These are phyloP conservation scores for Graphium colonna DNA, from an alignment of 2,888 invertebrate species.

Conservation along the genomic window DNA sequence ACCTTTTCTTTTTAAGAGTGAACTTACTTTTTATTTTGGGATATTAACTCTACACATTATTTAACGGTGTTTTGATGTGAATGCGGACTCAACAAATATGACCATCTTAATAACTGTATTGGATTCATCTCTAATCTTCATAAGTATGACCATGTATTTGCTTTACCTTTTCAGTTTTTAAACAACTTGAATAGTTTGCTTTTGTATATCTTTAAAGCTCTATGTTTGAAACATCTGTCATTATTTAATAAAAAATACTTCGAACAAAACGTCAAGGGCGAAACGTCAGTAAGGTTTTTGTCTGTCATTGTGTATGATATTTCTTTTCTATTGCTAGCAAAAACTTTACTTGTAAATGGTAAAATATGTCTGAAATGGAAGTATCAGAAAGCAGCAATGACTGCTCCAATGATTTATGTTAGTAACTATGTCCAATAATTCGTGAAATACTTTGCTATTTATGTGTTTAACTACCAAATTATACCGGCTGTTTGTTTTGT, in stretches of 20 bases:
- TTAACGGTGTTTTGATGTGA: no score
- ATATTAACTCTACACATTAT: no score
- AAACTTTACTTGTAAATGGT: constrained; percentile 29
- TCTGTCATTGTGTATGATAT: constrained; percentile 45
- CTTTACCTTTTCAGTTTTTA: no score
- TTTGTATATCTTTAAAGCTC: no score
- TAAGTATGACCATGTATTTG: no score
- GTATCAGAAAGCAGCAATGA: constrained; percentile 60
- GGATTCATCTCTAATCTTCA: no score
- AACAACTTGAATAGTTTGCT: no score
- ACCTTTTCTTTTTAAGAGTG: no score
- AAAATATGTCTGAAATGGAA: constrained; percentile 72
- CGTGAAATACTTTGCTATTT: constrained; percentile 15
- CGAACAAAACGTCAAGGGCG: constrained; percentile 6
- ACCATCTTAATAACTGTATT: no score
- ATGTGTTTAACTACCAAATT: constrained; percentile 24
- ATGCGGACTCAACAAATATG: no score
- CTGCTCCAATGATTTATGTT: constrained; percentile 68
- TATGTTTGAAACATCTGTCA: no score
- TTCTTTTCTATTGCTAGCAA: constrained; percentile 13
- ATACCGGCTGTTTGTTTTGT: constrained; percentile 35
- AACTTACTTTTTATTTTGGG: no score
- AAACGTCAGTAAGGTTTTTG: constrained; percentile 32
- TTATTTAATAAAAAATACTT: background rate
- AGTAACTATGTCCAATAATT: constrained; percentile 33